phyloP scores from a whole-genome alignment of 2,113 vertebrate genomes.

The Glaucidium brasilianum region DNA sequence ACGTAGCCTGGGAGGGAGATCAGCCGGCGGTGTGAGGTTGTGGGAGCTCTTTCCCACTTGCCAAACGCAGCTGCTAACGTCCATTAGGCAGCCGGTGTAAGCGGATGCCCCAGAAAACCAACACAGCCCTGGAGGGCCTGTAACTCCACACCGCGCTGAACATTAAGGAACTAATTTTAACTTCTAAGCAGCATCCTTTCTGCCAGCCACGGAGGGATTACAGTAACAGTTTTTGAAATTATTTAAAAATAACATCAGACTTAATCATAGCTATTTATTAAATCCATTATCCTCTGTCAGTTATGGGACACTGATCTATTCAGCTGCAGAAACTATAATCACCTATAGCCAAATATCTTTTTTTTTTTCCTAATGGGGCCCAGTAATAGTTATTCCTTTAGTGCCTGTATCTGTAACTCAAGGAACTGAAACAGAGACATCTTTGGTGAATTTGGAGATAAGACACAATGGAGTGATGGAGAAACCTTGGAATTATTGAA shows the following conservation, averaged over 20 bases:
- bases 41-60: background rate
- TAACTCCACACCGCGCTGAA: constrained; percentile 36
- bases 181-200: constrained; percentile 19
- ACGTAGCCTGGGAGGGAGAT: background rate
- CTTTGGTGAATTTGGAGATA: background rate
- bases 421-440: background rate
- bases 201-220: constrained; percentile 23
- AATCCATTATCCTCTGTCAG: constrained; percentile 46
- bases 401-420: background rate
- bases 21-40: accelerated
- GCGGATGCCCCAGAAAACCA: background rate
- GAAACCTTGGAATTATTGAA: background rate
- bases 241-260: constrained; percentile 55
- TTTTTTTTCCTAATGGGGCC: accelerated
- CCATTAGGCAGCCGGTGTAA: background rate
- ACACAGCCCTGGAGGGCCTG: background rate
- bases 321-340: background rate
- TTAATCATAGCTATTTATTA: constrained; percentile 58
- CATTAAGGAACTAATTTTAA: constrained; percentile 37
- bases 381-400: background rate
- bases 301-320: constrained; percentile 1
- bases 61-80: background rate
- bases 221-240: constrained; percentile 24
- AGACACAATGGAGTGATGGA: background rate
- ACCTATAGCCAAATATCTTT: background rate